Base-by-base conservation (phyloP, 2,113 vertebrate genomes). In the Corvus moneduloides region DNA sequence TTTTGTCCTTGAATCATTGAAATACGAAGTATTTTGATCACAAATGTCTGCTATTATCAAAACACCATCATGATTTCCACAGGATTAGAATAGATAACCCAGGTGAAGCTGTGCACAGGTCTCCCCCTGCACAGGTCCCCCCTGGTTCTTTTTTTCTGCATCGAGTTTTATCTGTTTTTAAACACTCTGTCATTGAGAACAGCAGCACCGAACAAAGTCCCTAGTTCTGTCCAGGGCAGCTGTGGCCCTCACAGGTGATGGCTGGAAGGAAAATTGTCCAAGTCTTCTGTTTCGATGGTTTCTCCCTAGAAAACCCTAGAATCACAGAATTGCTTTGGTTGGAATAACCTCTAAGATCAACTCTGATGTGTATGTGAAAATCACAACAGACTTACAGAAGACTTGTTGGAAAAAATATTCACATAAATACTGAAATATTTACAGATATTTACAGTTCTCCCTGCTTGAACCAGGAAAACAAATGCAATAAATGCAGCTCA, bases 1-100 rank as follows among this genome's bases (percentile, higher is more conserved):
- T 35, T 69, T 56, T 68, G 67, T 43, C 83, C 48, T 82, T 7
- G 3, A 54, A n/a, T 78, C 84, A 46, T 76, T 78, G n/a, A 73
- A 90, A 72, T 74, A 73, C 56, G 81, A 55, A 44, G 48, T 66
- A 43, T 94, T 91, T 91, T 85, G 91, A 64, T 91, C 78, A 67
- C 74, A 79, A 33, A 72, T 11, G 24, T 62, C 87, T 46, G 44
- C 84, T 73, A 6, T 79, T 79, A 66, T 30, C 74, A 54, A 87
- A 93, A 82, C 73, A 68, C 49, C 16, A 6, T 10, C 48, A 7
- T 10, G 37, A 46, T 46, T 89, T 82, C 69, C 11, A 4, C 49
- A 28, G 73, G 41, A 61, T 43, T 13, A 37, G 51, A 66, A 75
- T 75, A 49, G 58, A 69, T 37, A 63, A n/a, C 10, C 13, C 76